Percentiles rank a stretch among this genome's conserved stretches.
Conservation (phyloP, 2,888 invertebrate species). For the Diarsia dahlii region DNA sequence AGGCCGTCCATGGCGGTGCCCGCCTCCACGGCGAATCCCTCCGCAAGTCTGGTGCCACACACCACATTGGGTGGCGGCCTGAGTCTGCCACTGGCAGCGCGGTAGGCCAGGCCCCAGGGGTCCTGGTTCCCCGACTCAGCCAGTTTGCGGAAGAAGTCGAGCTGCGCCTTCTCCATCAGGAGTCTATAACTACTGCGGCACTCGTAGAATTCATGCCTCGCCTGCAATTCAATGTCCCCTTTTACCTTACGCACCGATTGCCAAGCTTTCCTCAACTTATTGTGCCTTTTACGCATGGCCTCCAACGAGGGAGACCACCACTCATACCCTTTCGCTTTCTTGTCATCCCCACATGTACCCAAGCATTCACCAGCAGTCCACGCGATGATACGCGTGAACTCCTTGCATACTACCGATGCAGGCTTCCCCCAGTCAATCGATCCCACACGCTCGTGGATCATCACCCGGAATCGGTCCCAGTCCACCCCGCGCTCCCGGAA, state of each 20-base stretch:
- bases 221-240: background rate
- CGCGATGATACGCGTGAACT: too few relatives aligned
- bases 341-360: too few relatives aligned
- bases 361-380: too few relatives aligned
- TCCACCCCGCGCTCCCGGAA: constrained; percentile 36
- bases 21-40: constrained; percentile 28
- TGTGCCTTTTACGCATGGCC: background rate
- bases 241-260: background rate
- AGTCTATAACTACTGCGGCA: constrained; percentile 22
- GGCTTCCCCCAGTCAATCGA: background rate
- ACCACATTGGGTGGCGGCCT: background rate
- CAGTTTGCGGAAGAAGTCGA: background rate
- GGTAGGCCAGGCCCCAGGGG: constrained; percentile 63
- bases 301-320: constrained; percentile 40
- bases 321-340: too few relatives aligned
- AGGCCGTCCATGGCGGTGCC: constrained; percentile 46
- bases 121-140: constrained; percentile 21
- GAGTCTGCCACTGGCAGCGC: constrained; percentile 49
- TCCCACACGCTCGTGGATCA: constrained; percentile 16
- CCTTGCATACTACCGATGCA: too few relatives aligned
- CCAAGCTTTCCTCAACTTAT: constrained; percentile 21
- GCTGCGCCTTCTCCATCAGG: constrained; percentile 35
- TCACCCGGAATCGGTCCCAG: constrained; percentile 28
- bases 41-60: constrained; percentile 33
- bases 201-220: background rate